phyloP scores from a whole-genome alignment of 2,797 vertebrate species.

The Myotis daubentonii region DNA sequence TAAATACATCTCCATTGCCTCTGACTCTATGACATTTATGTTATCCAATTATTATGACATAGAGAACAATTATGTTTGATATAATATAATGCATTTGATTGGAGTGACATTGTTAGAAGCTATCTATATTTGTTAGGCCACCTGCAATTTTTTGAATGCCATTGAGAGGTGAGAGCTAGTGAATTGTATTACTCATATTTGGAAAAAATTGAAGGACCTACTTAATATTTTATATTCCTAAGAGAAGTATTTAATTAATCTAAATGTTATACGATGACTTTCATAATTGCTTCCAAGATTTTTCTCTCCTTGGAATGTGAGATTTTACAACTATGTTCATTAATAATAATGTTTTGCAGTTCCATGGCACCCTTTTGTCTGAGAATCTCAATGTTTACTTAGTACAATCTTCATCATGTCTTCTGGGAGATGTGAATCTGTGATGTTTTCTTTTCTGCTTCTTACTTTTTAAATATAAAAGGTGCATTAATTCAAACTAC shows the following conservation, averaged over 20 bases:
- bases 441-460: slow-evolving; percentile 39
- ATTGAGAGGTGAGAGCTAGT: neutral
- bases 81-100: neutral
- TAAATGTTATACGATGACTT: slow-evolving; percentile 54
- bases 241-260: slow-evolving; percentile 49
- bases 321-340: slow-evolving; percentile 37
- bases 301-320: slow-evolving; percentile 12
- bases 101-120: neutral
- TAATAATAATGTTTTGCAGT: slow-evolving; percentile 45
- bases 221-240: slow-evolving; percentile 1
- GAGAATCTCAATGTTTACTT: slow-evolving; percentile 64
- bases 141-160: neutral
- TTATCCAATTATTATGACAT: neutral
- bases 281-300: slow-evolving; percentile 53
- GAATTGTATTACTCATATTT: neutral
- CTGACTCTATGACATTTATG: neutral
- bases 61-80: neutral
- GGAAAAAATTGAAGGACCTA: slow-evolving; percentile 8
- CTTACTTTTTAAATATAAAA: slow-evolving; percentile 4
- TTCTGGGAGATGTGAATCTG: neutral
- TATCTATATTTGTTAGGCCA: neutral
- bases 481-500: neutral
- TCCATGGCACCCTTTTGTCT: slow-evolving; percentile 44
- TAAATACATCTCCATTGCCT: neutral
- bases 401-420: neutral